These are phyloP conservation scores for Erpetoichthys calabaricus DNA, from an alignment of 2,797 vertebrate genomes.

Conservation along the genomic window DNA sequence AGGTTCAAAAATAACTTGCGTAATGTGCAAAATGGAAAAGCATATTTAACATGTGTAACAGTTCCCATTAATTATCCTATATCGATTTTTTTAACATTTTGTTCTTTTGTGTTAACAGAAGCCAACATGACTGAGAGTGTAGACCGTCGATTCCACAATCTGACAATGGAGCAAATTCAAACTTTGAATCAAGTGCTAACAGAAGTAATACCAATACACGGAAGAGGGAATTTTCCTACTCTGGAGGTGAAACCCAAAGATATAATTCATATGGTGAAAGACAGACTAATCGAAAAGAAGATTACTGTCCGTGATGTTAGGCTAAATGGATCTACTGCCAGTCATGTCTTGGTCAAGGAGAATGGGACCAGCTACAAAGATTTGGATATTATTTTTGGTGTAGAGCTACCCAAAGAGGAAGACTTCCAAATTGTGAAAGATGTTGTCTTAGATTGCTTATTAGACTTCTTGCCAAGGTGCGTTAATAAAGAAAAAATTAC, in stretches of 20 bases:
- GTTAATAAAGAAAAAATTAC: slow-evolving; percentile 92
- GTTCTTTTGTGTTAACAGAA: slow-evolving; percentile 3
- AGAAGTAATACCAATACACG: slow-evolving; percentile 83
- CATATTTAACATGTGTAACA: neutral
- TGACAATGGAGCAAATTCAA: slow-evolving; percentile 78
- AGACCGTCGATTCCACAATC: slow-evolving; percentile 73
- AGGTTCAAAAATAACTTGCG: neutral
- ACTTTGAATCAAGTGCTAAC: slow-evolving; percentile 80
- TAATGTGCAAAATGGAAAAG: too few species aligned
- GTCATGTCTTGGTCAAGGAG: slow-evolving; percentile 78
- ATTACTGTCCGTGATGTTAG: slow-evolving; percentile 76
- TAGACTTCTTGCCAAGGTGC: slow-evolving; percentile 76
- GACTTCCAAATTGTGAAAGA: slow-evolving; percentile 90
- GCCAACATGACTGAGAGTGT: slow-evolving; percentile 63
- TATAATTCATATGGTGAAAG: slow-evolving; percentile 74
- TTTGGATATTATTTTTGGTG: slow-evolving; percentile 86
- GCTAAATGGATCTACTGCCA: slow-evolving; percentile 88
- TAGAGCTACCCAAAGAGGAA: slow-evolving; percentile 72
- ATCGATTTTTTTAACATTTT: neutral
- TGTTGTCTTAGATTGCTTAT: slow-evolving; percentile 70
- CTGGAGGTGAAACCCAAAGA: slow-evolving; percentile 83
- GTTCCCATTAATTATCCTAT: neutral
- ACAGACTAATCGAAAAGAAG: slow-evolving; percentile 64
- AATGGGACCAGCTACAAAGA: slow-evolving; percentile 87
- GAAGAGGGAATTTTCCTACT: slow-evolving; percentile 88